These are phyloP conservation scores for Trididemnum clinides DNA, from an alignment of 23 tunicate genomes.

Conservation along the genomic window DNA sequence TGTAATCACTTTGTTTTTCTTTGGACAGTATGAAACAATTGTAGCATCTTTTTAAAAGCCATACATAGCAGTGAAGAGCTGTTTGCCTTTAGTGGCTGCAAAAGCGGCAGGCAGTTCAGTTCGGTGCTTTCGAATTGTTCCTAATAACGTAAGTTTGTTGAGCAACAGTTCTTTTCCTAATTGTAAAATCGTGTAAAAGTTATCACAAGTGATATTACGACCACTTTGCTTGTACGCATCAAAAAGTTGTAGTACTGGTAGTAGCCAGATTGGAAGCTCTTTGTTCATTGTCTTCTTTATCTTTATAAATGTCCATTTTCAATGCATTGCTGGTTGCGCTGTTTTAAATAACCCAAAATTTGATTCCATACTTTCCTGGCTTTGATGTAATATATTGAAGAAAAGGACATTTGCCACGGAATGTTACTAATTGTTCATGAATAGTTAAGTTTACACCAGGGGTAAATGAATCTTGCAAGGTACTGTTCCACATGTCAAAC, in stretches of 20 bases:
- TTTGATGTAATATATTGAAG: too few relatives aligned
- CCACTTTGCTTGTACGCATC: background rate
- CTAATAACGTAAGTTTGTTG: background rate
- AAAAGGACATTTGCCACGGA: background rate
- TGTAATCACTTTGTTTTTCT: background rate
- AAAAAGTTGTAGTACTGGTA: background rate
- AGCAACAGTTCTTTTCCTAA: background rate
- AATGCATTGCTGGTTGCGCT: too few relatives aligned
- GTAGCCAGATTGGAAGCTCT: background rate
- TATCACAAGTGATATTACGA: too few relatives aligned
- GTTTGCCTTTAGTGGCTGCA: too few relatives aligned
- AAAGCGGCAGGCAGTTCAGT: too few relatives aligned
- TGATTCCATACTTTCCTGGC: background rate
- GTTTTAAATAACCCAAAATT: background rate
- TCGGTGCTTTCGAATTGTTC: background rate
- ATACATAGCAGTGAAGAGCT: too few relatives aligned
- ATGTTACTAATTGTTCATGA: background rate
- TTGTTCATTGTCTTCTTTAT: background rate
- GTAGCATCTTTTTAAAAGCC: background rate
- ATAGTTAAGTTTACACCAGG: background rate
- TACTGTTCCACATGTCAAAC: background rate
- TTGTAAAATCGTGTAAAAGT: background rate
- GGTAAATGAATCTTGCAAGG: too few relatives aligned
- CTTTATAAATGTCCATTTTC: background rate
- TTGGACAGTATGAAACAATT: background rate